Evolutionary conservation across 2,113 vertebrate genomes (phyloP), one percentile per base, ranked within the genome.

Genomic region (Gnathonemus echidnorhynchus): DNA sequence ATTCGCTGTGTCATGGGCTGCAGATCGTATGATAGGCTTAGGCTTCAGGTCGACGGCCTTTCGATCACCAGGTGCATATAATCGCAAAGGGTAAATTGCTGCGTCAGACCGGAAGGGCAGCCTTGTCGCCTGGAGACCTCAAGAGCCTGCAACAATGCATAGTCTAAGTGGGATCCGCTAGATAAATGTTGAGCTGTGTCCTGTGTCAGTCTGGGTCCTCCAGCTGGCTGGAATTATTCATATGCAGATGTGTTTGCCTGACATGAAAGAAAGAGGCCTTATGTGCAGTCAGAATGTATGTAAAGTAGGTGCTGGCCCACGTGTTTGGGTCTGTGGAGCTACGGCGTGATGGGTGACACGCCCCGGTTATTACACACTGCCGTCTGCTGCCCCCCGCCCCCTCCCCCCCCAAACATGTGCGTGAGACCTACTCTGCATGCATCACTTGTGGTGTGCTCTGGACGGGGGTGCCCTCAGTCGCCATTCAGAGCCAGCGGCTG

Each of bases 321-420:
- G 5, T 42, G 74, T 80, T 42, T 80, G 4, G 74, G 74, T 80
- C 74, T 42, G 17, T 70, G 62, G 62, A 4, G 1, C 62, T 31
- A 1, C 9, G 0, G 3, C 10, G n/a, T 31, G 27, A 19, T 80
- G 15, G 74, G 3, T 5, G 74, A 77, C 35, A 42, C n/a, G 74
- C 74, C 35, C 35, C 2, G 35, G 74, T 42, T 80, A 42, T 80
- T 80, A 80, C 35, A 42, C 17, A 8, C 31, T 35, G 74, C 74
- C 0, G 15, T 80, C 74, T 80, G 35, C 3, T 1, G 31, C 27
- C 0, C 0, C 35, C 35, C 0, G 0, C 35, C 35, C 35, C 6
- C 8, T 8, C 2, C 2, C 24, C n/a, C n/a, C n/a, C n/a, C n/a
- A 24, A 0, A 15, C 4, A 1, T 66, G 62, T 66, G 62, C n/a